These are phyloP conservation scores for Syritta pipiens DNA, from an alignment of 2,888 invertebrate genomes.

Conservation along the genomic window DNA sequence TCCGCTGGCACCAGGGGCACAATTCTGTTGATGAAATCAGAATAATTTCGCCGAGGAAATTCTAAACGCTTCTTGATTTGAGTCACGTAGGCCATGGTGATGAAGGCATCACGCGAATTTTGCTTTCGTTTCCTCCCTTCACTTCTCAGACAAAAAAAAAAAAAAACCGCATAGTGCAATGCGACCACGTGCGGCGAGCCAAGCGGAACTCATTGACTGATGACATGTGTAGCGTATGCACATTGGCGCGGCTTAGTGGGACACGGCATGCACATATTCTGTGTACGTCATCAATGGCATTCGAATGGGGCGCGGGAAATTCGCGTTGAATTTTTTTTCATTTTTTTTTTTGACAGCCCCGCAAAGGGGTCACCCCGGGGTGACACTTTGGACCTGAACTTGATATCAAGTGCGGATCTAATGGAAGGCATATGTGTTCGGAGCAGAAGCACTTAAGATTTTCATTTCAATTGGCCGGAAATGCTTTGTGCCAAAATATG, in stretches of 20 bases:
- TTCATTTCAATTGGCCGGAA: neutral
- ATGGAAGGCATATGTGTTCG: neutral
- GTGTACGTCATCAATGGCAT: neutral
- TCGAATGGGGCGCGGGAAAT: neutral
- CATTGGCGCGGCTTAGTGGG: neutral
- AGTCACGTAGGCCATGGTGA: conserved; percentile 45
- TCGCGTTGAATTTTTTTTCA: neutral
- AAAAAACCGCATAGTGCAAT: neutral
- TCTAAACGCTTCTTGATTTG: conserved; percentile 35
- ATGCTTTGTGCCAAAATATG: neutral
- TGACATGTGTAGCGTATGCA: neutral
- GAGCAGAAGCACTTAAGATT: neutral
- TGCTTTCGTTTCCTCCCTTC: neutral
- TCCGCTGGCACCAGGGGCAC: too few species aligned
- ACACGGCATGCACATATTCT: neutral
- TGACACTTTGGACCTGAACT: neutral
- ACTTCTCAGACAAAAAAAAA: neutral
- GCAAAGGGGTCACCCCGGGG: neutral
- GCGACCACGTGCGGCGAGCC: conserved; percentile 12
- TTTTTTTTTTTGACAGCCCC: neutral
- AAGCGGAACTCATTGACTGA: conserved; percentile 4
- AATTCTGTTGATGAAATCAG: conserved; percentile 31
- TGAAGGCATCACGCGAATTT: conserved; percentile 22
- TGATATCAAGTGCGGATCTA: neutral
- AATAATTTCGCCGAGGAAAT: conserved; percentile 4